Evolutionary conservation across 30 jellyfish, hydroid and myxozoan species (phyloP).

Genomic region (Haliclystus octoradiatus): DNA sequence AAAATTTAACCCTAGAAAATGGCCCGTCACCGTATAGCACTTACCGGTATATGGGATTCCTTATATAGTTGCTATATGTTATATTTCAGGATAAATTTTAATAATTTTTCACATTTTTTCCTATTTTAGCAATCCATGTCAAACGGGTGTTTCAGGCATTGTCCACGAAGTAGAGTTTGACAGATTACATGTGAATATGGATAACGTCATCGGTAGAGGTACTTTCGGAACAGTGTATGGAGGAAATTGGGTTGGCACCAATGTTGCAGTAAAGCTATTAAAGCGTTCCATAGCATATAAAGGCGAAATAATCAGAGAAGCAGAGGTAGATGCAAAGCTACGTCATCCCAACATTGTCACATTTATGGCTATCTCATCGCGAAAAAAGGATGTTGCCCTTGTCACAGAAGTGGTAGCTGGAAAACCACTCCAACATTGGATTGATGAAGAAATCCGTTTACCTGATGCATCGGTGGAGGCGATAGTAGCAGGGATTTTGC

Average conservation of each 20-base stretch:
- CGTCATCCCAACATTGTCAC: background rate
- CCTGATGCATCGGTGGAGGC: background rate
- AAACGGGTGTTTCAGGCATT: no score
- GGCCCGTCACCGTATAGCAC: no score
- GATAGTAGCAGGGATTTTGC: background rate
- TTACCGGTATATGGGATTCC: no score
- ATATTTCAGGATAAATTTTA: no score
- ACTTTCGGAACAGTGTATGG: background rate
- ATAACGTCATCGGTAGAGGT: background rate
- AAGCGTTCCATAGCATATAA: background rate
- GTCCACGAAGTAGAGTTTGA: background rate
- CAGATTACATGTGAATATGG: background rate
- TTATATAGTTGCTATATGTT: no score
- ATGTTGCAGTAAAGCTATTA: background rate
- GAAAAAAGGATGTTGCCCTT: background rate
- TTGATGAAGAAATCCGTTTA: background rate
- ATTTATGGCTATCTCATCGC: background rate
- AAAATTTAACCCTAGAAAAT: no score
- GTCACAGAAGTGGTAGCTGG: background rate
- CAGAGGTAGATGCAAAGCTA: background rate
- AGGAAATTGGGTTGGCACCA: background rate
- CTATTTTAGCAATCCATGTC: no score
- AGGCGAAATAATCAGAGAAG: background rate
- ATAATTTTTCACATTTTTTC: no score
- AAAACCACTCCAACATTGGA: background rate